phyloP scores from a whole-genome alignment of 2,888 invertebrate genomes.

The Brachylomia viminalis region DNA sequence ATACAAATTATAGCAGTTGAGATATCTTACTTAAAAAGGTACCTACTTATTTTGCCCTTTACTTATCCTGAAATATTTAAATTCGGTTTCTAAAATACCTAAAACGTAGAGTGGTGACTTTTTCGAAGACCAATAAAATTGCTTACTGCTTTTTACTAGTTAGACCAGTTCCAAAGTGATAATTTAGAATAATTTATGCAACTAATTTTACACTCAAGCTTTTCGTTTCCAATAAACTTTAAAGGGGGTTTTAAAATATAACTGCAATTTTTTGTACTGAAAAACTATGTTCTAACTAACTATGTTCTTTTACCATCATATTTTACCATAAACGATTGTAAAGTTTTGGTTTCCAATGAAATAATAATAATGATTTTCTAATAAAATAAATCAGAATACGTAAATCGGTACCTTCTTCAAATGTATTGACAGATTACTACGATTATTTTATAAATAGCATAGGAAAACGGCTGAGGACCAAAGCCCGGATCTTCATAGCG shows the following conservation, averaged over 20 bases:
- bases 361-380: background rate
- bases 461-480: conserved; percentile 17
- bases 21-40: background rate
- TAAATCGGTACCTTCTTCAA: background rate
- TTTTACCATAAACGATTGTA: too few species aligned
- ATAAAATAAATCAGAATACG: background rate
- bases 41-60: background rate
- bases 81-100: background rate
- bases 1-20: too few species aligned
- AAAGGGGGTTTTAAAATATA: background rate
- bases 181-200: background rate
- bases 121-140: background rate
- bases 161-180: background rate
- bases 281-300: too few species aligned
- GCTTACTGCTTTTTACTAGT: background rate
- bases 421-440: background rate
- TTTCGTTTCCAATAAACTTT: background rate
- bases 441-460: conserved; percentile 11
- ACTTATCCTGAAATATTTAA: background rate
- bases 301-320: too few species aligned
- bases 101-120: background rate
- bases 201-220: too few species aligned
- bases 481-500: background rate
- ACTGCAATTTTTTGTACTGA: background rate
- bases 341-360: background rate